phyloP scores from a whole-genome alignment of 1,140 invertebrate genomes.

The Pseudoatta argentina region DNA sequence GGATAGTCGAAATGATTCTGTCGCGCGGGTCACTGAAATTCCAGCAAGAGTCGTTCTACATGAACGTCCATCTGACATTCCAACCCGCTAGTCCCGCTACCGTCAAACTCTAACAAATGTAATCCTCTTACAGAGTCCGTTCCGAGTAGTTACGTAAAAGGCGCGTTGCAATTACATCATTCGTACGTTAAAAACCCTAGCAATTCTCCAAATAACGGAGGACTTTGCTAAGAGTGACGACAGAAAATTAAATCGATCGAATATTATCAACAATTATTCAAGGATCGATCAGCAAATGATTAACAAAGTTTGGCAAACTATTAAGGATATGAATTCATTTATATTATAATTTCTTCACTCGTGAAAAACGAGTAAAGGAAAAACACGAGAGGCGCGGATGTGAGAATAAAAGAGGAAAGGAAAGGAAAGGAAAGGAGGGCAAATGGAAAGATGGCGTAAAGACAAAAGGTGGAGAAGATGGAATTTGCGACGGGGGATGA shows the following conservation, averaged over 20 bases:
- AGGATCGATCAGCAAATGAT: neutral
- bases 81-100: conserved; percentile 36
- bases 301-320: neutral
- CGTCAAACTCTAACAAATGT: conserved; percentile 54
- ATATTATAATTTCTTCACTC: neutral
- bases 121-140: conserved; percentile 57
- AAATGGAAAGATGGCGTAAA: conserved; percentile 4
- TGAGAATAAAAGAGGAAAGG: neutral
- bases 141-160: conserved; percentile 31
- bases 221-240: neutral
- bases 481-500: conserved; percentile 24
- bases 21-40: conserved; percentile 47
- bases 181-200: neutral
- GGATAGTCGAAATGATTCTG: conserved; percentile 31
- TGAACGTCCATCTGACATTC: conserved; percentile 47
- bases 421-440: neutral
- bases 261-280: neutral
- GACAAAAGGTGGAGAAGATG: conserved; percentile 46
- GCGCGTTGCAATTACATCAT: conserved; percentile 34
- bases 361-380: neutral
- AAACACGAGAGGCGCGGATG: neutral
- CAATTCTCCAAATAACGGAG: neutral
- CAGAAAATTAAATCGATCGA: conserved; percentile 15
- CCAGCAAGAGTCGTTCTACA: conserved; percentile 36
- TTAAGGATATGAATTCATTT: neutral